These are phyloP conservation scores for Cheilosia variabilis DNA, from an alignment of 2,888 invertebrate species.

Conservation along the genomic window DNA sequence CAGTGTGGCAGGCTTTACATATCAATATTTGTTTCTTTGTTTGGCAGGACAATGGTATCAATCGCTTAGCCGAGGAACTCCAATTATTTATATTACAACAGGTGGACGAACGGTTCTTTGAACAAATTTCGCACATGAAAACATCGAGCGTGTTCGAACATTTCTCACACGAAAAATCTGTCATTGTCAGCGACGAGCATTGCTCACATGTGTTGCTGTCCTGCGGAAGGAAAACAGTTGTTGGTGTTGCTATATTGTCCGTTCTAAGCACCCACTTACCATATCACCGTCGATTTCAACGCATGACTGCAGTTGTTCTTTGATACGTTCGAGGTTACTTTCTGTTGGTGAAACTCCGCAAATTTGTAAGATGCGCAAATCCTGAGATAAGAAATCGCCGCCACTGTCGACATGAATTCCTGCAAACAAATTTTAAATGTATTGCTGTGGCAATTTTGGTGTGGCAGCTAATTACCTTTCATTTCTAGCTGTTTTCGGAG, in stretches of 20 bases:
- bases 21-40: not conserved
- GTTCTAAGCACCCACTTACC: not conserved
- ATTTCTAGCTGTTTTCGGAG: not conserved
- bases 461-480: not conserved
- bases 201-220: not conserved
- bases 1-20: not conserved
- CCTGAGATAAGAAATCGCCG: not conserved
- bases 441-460: not conserved
- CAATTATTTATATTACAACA: not conserved
- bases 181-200: not conserved
- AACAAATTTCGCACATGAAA: not conserved
- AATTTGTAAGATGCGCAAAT: not conserved
- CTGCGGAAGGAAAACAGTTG: no score
- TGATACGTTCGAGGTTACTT: not conserved
- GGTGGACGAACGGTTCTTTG: not conserved
- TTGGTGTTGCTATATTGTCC: no score
- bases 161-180: not conserved
- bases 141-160: not conserved
- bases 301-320: not conserved
- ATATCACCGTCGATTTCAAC: constrained; percentile 17
- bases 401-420: not conserved
- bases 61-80: constrained; percentile 2
- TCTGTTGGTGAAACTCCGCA: not conserved
- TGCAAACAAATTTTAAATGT: not conserved
- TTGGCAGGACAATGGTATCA: not conserved